Conservation (phyloP, 2,113 vertebrate species). For the Dermatemys mawii region DNA sequence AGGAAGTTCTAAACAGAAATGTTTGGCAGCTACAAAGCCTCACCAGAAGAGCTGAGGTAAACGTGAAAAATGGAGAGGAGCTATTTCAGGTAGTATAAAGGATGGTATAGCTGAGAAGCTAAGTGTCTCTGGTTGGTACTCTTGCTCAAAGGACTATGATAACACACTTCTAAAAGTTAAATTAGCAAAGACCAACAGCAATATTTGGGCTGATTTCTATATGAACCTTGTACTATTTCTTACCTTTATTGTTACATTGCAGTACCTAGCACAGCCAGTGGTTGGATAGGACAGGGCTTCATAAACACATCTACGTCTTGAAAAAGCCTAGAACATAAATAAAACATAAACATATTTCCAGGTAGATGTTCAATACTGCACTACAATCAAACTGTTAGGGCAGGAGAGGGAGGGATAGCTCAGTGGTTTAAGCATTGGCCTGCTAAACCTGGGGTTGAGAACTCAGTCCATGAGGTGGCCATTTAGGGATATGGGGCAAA, state of each 20-base stretch:
- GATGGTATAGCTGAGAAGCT: neutral
- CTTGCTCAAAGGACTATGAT: neutral
- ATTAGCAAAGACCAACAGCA: neutral
- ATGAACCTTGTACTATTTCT: neutral
- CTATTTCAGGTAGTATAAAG: neutral
- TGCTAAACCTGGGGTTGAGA: too few relatives aligned
- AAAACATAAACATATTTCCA: neutral
- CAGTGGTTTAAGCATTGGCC: too few relatives aligned
- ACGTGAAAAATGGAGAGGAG: neutral
- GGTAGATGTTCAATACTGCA: rapidly evolving
- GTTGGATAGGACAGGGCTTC: neutral
- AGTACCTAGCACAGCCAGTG: conserved; percentile 75
- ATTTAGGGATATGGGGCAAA: too few relatives aligned
- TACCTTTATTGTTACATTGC: conserved; percentile 79
- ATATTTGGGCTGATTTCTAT: neutral
- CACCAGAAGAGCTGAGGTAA: neutral
- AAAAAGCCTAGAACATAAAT: conserved; percentile 65
- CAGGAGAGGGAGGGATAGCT: too few relatives aligned
- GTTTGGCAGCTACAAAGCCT: neutral
- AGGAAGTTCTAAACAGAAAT: neutral
- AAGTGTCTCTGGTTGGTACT: neutral
- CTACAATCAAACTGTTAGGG: neutral
- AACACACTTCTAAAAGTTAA: neutral
- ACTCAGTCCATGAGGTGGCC: too few relatives aligned
- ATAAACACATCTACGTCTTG: conserved; percentile 74